Base-by-base conservation (phyloP, 2,113 vertebrate species). In the Megaleporinus macrocephalus region DNA sequence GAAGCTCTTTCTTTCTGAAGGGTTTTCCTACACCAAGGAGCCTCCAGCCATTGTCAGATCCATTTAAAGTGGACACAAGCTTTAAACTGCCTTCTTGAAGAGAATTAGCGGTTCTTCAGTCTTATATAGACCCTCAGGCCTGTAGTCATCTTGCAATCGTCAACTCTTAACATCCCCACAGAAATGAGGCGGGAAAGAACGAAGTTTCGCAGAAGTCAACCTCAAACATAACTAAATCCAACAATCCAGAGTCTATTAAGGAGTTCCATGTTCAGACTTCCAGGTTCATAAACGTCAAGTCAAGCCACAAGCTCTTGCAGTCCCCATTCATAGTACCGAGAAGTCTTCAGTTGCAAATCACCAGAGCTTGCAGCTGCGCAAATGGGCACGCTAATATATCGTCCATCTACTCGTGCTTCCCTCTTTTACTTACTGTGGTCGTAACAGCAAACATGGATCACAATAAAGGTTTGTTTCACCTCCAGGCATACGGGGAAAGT, bases 401-500 rank as follows among this genome's bases (percentile, higher is more conserved):
- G 33, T 14, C 20, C 55, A 62, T 62, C 41, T 47, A 41, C 51
- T 82, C 29, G 29, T 33, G 26, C 16, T 53, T 69, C 76, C 30
- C 68, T 63, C 36, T 36, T 74, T 26, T 68, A 69, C 65, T 44
- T 55, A 26, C 36, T 41, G 62, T 30, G 57, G 65, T 57, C 78
- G 55, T 66, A 53, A 70, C 4, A 59, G 30, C 33, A 77, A 36
- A 33, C n/a, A 59, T 75, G 27, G 51, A 76, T 84, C 74, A 77
- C 68, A 77, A 15, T 72, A 80, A 73, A 47, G 5, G 73, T 61
- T 84, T 84, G 65, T 79, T 78, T 26, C 57, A 36, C 16, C 59
- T 71, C 68, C 79, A 73, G 63, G 53, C 53, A 66, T 76, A 73
- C 73, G 69, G 27, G 30, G 47, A 79, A 80, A 68, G 73, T 53